Percentiles rank a stretch among this genome's conserved stretches.
These are phyloP conservation scores for Pteruthius melanotis DNA, from an alignment of 2,113 vertebrate species.

Conservation along the genomic window DNA sequence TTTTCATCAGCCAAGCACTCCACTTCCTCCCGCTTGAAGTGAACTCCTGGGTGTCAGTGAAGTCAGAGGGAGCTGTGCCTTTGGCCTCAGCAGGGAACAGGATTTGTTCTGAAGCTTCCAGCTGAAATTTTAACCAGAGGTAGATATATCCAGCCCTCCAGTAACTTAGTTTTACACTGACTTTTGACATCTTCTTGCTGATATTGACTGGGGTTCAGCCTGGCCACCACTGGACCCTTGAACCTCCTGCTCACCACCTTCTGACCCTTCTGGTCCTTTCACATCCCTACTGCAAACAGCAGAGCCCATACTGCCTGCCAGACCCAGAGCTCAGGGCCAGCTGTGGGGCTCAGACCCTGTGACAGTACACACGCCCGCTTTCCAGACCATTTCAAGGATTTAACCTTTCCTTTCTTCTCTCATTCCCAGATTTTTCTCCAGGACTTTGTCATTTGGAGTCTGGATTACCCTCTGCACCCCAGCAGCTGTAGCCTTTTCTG, in stretches of 20 bases:
- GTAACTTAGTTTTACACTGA: background rate
- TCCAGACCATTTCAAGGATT: background rate
- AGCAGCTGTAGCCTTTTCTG: background rate
- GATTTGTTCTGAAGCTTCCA: background rate
- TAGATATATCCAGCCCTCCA: background rate
- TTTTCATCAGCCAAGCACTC: background rate
- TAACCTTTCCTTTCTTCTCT: background rate
- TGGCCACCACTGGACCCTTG: background rate
- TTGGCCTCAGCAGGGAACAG: background rate
- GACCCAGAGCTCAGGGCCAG: rapidly evolving
- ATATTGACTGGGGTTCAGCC: background rate
- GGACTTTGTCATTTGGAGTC: background rate
- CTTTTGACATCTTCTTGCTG: background rate
- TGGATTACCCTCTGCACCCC: background rate
- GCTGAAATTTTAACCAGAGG: background rate
- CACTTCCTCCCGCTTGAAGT: background rate
- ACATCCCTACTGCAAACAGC: background rate
- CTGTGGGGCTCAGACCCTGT: background rate
- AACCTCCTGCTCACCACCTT: background rate
- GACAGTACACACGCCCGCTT: background rate
- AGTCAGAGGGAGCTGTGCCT: background rate
- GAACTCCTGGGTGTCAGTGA: background rate
- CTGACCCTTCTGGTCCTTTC: rapidly evolving
- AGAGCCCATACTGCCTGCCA: background rate
- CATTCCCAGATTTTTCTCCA: background rate